phyloP scores from a whole-genome alignment of 2,888 invertebrate genomes.

The Catonia carolina region DNA sequence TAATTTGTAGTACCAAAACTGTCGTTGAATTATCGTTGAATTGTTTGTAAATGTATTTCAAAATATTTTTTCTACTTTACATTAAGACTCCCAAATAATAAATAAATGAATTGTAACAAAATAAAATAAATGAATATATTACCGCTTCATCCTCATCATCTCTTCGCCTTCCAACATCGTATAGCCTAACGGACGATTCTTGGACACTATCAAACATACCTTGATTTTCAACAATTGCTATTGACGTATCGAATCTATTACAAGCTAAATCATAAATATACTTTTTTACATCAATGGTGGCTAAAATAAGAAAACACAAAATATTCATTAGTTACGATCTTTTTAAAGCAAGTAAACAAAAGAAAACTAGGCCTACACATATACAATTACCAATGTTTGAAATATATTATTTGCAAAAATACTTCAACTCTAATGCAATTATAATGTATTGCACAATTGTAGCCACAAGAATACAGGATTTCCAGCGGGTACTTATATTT shows the following conservation, averaged over 20 bases:
- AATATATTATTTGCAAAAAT: background rate
- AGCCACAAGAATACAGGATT: no score
- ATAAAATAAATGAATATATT: slow-evolving; percentile 34
- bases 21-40: no score
- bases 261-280: slow-evolving; percentile 81
- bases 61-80: no score
- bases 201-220: slow-evolving; percentile 75
- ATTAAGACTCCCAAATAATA: no score
- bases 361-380: slow-evolving; percentile 3
- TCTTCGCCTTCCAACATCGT: slow-evolving; percentile 83
- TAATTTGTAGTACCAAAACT: no score
- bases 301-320: slow-evolving; percentile 45
- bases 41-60: no score
- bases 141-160: slow-evolving; percentile 87
- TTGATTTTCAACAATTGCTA: slow-evolving; percentile 86
- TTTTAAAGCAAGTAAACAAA: background rate
- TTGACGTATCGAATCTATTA: slow-evolving; percentile 75
- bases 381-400: no score
- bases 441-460: no score
- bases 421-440: background rate
- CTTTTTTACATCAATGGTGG: slow-evolving; percentile 88
- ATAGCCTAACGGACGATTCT: slow-evolving; percentile 84
- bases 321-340: no score
- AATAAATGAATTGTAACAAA: no score
- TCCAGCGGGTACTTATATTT: no score